A percentile compares a stretch with the other conserved stretches of the same genome.
Evolutionary conservation across 2,888 invertebrate species (phyloP).

Genomic region (Pyrrhia umbra): DNA sequence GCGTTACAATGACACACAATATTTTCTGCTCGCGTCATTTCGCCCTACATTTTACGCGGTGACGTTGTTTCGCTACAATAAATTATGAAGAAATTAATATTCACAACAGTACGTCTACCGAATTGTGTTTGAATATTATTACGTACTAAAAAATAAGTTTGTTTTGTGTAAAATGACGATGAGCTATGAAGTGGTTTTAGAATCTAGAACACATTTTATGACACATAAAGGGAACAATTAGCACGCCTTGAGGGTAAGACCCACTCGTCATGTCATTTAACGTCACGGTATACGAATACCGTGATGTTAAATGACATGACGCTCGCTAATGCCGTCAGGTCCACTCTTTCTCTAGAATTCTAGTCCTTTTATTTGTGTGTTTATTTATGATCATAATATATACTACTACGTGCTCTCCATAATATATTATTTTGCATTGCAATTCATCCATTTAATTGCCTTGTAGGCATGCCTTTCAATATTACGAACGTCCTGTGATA

Average conservation of each 20-base stretch:
- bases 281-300: too few species aligned
- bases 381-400: too few species aligned
- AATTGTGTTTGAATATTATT: conserved; percentile 13
- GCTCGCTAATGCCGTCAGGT: too few species aligned
- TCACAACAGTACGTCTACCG: conserved; percentile 2
- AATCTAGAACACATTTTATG: neutral
- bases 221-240: neutral
- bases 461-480: too few species aligned
- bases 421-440: too few species aligned
- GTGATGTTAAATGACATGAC: too few species aligned
- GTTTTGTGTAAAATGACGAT: neutral
- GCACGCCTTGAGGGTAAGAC: neutral
- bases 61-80: conserved; percentile 9
- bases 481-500: too few species aligned
- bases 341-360: too few species aligned
- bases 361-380: too few species aligned
- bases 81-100: conserved; percentile 36
- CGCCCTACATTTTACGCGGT: conserved; percentile 18
- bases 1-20: conserved; percentile 23
- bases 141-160: neutral
- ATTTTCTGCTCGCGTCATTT: conserved; percentile 31
- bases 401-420: too few species aligned
- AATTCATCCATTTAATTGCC: too few species aligned
- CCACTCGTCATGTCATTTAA: neutral
- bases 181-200: neutral